phyloP scores from a whole-genome alignment of 2,888 invertebrate species.

The Noctuana brunneofusca region DNA sequence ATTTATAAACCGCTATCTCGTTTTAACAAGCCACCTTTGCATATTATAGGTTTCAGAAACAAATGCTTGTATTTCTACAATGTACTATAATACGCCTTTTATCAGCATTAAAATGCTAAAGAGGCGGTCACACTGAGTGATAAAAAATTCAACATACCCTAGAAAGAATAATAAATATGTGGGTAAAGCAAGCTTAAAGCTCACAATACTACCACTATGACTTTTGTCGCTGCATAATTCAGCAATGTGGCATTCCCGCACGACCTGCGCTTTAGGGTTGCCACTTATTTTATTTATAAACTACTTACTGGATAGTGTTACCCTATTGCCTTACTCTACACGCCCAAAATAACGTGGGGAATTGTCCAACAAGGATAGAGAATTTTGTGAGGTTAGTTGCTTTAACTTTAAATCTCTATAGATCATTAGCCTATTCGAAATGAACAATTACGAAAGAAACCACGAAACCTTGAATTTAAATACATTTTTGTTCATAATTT shows the following conservation, averaged over 20 bases:
- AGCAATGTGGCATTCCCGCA: conserved; percentile 53
- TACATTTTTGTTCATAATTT: no score
- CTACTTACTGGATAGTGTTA: no score
- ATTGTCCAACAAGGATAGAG: no score
- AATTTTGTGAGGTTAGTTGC: no score
- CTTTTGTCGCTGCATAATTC: conserved; percentile 54
- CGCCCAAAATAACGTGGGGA: no score
- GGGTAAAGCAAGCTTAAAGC: conserved; percentile 21
- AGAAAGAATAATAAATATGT: conserved; percentile 10
- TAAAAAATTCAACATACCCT: conserved; percentile 24
- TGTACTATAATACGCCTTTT: not conserved
- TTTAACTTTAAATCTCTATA: no score
- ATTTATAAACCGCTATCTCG: not conserved
- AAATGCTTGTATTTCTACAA: not conserved
- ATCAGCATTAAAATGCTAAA: not conserved
- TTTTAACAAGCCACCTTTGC: no score
- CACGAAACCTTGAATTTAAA: no score
- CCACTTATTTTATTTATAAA: not conserved
- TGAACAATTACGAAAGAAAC: no score
- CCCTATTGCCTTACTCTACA: no score
- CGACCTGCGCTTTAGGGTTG: conserved; percentile 40
- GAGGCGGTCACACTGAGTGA: conserved; percentile 10
- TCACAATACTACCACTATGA: conserved; percentile 6
- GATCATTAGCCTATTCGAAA: no score
- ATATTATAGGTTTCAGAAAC: not conserved